Conservation (phyloP, 2,113 vertebrate genomes). For the Eolophus roseicapilla region DNA sequence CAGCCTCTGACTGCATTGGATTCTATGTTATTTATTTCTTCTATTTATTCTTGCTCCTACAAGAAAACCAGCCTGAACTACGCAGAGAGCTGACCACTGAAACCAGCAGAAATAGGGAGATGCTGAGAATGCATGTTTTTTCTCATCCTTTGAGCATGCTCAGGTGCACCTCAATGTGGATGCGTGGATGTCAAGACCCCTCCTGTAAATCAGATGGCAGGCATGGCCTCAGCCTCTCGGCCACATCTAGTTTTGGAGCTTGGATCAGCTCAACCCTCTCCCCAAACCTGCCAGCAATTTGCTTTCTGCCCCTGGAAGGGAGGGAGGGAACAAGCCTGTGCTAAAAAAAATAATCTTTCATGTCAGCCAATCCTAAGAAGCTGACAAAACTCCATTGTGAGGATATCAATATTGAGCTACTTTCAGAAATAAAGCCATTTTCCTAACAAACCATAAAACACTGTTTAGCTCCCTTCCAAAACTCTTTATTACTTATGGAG, state of each 20-base stretch:
- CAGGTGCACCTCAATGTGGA: background rate
- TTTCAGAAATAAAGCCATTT: conserved; percentile 29
- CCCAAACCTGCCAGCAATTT: background rate
- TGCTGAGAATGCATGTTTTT: background rate
- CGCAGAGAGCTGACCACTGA: background rate
- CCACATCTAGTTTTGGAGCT: background rate
- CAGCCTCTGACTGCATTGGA: background rate
- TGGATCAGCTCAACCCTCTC: background rate
- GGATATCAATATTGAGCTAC: background rate
- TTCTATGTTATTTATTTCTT: background rate
- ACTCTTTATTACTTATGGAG: conserved; percentile 2
- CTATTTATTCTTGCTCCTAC: background rate
- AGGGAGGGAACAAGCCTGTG: background rate
- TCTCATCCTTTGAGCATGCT: background rate
- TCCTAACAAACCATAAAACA: background rate
- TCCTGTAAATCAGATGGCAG: background rate
- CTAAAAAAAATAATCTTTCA: background rate
- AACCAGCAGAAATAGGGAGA: background rate
- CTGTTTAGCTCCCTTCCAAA: conserved; percentile 16
- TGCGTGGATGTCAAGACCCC: background rate
- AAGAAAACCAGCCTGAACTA: background rate
- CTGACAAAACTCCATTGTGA: background rate
- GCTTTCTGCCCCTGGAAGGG: background rate
- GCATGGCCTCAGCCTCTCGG: rapidly evolving
- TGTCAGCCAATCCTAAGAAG: background rate